These are phyloP conservation scores for Andrena camellia DNA, from an alignment of 2,888 invertebrate species.

Conservation along the genomic window DNA sequence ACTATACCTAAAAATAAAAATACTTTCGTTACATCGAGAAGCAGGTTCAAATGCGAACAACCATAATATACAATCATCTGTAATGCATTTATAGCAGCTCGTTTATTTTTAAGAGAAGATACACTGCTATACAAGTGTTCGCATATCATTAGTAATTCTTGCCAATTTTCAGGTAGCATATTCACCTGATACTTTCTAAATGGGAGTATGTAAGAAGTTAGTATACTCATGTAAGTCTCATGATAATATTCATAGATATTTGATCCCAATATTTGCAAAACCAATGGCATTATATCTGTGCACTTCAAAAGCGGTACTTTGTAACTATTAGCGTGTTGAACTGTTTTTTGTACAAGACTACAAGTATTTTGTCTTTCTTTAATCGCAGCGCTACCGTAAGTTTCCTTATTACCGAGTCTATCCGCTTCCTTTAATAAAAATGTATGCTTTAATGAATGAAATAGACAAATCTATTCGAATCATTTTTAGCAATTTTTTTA, in stretches of 20 bases:
- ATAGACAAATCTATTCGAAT: background rate
- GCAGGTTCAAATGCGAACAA: slow-evolving; percentile 76
- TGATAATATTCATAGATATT: slow-evolving; percentile 83
- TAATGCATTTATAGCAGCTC: slow-evolving; percentile 85
- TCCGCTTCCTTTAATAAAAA: slow-evolving; percentile 86
- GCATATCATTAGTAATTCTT: slow-evolving; percentile 82
- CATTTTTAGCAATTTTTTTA: background rate
- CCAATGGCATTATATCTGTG: slow-evolving; percentile 64
- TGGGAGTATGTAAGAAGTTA: slow-evolving; percentile 87
- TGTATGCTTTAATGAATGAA: background rate
- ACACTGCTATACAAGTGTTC: slow-evolving; percentile 75
- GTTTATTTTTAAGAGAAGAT: slow-evolving; percentile 84
- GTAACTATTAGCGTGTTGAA: slow-evolving; percentile 41
- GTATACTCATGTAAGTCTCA: slow-evolving; percentile 87
- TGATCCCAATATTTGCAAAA: slow-evolving; percentile 77
- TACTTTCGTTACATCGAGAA: slow-evolving; percentile 73
- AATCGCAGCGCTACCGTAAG: slow-evolving; percentile 77
- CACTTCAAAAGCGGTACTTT: slow-evolving; percentile 41
- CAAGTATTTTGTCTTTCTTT: slow-evolving; percentile 71
- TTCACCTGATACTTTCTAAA: slow-evolving; percentile 86
- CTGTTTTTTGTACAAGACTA: slow-evolving; percentile 40
- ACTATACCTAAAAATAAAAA: slow-evolving; percentile 74
- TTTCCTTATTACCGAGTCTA: slow-evolving; percentile 86
- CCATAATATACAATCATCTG: slow-evolving; percentile 86
- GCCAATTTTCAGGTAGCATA: slow-evolving; percentile 87